Conservation (phyloP, 1,140 invertebrate genomes). For the Monomorium pharaonis region DNA sequence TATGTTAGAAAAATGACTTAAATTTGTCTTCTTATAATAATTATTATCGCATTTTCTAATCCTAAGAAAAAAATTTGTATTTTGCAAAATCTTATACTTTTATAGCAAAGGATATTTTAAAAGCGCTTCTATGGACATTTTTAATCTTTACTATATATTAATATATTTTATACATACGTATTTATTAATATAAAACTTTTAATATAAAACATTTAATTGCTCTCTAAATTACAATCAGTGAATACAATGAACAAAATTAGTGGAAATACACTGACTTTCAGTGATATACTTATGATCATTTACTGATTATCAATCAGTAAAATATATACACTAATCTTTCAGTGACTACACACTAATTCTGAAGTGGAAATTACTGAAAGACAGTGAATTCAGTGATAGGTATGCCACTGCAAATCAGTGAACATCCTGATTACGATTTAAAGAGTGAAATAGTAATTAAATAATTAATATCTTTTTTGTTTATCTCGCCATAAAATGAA, state of each 20-base stretch:
- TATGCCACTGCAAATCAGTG: too few species aligned
- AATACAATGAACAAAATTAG: too few species aligned
- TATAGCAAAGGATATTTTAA: neutral
- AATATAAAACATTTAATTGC: slow-evolving; percentile 3
- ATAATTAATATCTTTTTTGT: neutral
- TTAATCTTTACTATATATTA: neutral
- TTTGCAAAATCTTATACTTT: neutral
- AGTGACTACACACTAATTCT: too few species aligned
- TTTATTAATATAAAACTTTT: neutral
- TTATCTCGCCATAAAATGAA: neutral
- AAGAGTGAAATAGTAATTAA: too few species aligned
- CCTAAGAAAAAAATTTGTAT: neutral
- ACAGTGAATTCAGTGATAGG: too few species aligned
- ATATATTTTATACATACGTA: neutral
- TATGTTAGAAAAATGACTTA: neutral
- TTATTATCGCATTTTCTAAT: slow-evolving; percentile 1
- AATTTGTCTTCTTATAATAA: neutral
- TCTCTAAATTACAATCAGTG: too few species aligned
- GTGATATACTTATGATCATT: too few species aligned
- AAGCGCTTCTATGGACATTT: neutral
- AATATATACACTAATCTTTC: too few species aligned
- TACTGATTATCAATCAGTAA: too few species aligned
- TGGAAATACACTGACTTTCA: too few species aligned
- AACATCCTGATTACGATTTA: too few species aligned
- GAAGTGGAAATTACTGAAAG: too few species aligned